Percentiles rank a stretch among this genome's conserved stretches.
phyloP scores from a whole-genome alignment of 2,113 vertebrate species.

The Noturus placidus region DNA sequence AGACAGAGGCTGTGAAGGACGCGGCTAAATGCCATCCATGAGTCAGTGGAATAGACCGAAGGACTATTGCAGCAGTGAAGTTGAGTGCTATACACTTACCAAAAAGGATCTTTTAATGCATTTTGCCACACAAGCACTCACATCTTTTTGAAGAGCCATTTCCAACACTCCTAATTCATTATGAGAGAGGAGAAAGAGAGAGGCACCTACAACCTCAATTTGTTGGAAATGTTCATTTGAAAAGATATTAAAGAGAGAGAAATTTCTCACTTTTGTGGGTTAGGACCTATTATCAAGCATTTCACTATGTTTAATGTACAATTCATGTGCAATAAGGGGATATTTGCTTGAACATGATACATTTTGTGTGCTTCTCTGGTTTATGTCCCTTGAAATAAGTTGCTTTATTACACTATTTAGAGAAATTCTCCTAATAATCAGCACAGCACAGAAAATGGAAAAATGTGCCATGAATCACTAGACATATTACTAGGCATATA shows the following conservation, averaged over 20 bases:
- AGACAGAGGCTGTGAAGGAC: background rate
- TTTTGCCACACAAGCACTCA: constrained; percentile 60
- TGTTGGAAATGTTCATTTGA: constrained; percentile 18
- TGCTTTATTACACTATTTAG: constrained; percentile 11
- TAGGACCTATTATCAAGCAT: background rate
- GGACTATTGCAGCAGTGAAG: constrained; percentile 52
- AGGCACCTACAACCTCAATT: background rate
- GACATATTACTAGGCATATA: background rate
- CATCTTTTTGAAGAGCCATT: constrained; percentile 60
- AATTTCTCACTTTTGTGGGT: background rate
- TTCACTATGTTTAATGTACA: background rate
- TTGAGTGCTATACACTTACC: constrained; percentile 53
- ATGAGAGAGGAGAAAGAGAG: background rate
- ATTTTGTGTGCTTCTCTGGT: background rate
- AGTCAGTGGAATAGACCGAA: constrained; percentile 17
- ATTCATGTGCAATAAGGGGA: background rate
- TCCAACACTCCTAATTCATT: constrained; percentile 12
- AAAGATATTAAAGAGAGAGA: constrained; percentile 2
- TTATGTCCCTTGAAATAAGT: constrained; percentile 28
- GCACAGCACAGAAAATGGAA: background rate
- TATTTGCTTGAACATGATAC: background rate
- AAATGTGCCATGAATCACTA: constrained; percentile 1
- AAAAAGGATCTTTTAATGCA: constrained; percentile 61
- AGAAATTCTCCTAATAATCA: constrained; percentile 28
- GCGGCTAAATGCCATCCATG: constrained; percentile 7